phyloP scores from a whole-genome alignment of 2,888 invertebrate genomes.

The Sarcophaga caerulescens region DNA sequence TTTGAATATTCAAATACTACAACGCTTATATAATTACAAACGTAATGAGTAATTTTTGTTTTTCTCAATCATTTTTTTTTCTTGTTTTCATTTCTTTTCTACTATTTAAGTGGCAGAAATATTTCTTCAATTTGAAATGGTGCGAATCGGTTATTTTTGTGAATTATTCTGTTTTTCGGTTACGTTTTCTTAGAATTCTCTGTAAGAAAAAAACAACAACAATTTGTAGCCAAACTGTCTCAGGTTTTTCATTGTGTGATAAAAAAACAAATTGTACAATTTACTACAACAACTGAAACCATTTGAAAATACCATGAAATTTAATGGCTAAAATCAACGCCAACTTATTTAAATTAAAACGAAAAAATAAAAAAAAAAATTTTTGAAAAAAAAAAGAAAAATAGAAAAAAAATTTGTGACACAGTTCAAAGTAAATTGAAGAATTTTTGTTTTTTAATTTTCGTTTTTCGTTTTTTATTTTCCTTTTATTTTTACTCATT shows the following conservation, averaged over 20 bases:
- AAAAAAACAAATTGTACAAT: slow-evolving; percentile 27
- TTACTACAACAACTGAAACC: slow-evolving; percentile 1
- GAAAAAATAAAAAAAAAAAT: slow-evolving; percentile 33
- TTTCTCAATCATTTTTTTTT: neutral
- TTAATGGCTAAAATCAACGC: slow-evolving; percentile 33
- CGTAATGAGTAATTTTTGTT: neutral
- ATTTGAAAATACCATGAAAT: slow-evolving; percentile 32
- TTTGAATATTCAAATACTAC: no score
- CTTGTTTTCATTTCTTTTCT: no score
- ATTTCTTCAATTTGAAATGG: neutral
- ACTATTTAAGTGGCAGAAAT: neutral
- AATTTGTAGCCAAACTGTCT: slow-evolving; percentile 64
- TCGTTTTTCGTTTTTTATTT: neutral
- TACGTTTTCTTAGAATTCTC: slow-evolving; percentile 42
- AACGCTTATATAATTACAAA: no score
- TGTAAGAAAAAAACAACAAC: neutral
- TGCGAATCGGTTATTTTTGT: slow-evolving; percentile 2
- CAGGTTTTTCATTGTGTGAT: slow-evolving; percentile 35
- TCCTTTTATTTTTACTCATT: neutral
- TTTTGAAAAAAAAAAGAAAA: slow-evolving; percentile 31
- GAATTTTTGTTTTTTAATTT: slow-evolving; percentile 12
- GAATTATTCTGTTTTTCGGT: slow-evolving; percentile 27
- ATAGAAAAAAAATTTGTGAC: slow-evolving; percentile 49
- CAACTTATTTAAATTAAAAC: slow-evolving; percentile 59
- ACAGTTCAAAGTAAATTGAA: slow-evolving; percentile 63